Evolutionary conservation across 2,888 invertebrate species (phyloP), one percentile per base, ranked within the genome.

Genomic region (Watsonalla binaria): DNA sequence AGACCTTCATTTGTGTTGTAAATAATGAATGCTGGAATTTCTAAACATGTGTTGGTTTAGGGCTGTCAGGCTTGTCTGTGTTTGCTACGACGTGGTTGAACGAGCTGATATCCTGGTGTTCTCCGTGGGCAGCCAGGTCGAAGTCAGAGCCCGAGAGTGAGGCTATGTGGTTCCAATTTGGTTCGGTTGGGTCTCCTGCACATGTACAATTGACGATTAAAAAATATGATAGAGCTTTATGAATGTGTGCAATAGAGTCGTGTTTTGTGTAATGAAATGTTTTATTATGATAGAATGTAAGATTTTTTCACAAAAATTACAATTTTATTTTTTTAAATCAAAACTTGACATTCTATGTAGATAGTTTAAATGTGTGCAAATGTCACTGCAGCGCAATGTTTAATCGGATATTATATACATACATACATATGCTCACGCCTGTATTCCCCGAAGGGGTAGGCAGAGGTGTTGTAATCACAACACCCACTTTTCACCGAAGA

Each of bases 61-160:
- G 24, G 24, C 24, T 72, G 5, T 72, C 61, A 6, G 67, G 63
- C 39, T 65, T 63, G 0, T 57, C 55, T 1, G 62, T 66, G 11
- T 7, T 8, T 42, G 11, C 8, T 45, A 80, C 73, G n/a, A 86
- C 82, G 58, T 82, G 84, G 24, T 70, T 75, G 39, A 85, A 61
- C 52, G 84, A 78, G 5, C 63, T 58, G 14, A 88, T 68, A 68
- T 74, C 72, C 51, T 80, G 80, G 47, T 80, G 80, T 50, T 84
- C 80, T 0, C 85, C 87, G 70, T 94, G 93, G 6, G 93, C 86
- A 52, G 93, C 92, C 56, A 94, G 84, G 78, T 94, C 94, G 75
- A 94, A 94, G 66, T 94, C 94, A 0, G 93, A 93, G 52, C 92
- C 92, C 0, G 93, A 92, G 37, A 94, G 76, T 5, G 93, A 92